A percentile compares a stretch with the other conserved stretches of the same genome.
These are phyloP conservation scores for Echinometra lucunter DNA, from an alignment of 53 echinoderm and acorn worm genomes.

Conservation along the genomic window DNA sequence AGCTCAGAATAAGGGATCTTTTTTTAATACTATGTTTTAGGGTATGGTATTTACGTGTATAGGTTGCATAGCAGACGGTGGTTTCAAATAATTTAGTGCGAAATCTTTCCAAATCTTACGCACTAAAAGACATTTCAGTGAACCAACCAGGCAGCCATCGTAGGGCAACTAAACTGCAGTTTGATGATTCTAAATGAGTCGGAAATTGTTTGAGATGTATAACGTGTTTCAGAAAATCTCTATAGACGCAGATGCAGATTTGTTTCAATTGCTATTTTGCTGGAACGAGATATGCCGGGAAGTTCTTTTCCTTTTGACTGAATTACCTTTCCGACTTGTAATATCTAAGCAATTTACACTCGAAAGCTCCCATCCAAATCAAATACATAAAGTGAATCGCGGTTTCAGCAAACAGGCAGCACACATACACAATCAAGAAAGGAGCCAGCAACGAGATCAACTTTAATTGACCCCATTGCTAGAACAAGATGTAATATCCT, in stretches of 20 bases:
- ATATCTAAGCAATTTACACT: conserved; percentile 26
- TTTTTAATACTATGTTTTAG: no score
- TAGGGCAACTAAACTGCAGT: neutral
- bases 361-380: neutral
- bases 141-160: no score
- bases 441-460: neutral
- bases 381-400: neutral
- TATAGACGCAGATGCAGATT: neutral
- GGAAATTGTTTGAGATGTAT: conserved; percentile 1
- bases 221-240: neutral
- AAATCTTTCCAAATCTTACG: no score
- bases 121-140: no score
- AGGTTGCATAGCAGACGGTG: no score
- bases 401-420: neutral
- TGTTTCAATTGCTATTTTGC: neutral
- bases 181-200: neutral
- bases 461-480: neutral
- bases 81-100: no score
- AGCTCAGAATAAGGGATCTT: no score
- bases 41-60: no score
- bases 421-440: neutral
- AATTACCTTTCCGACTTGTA: neutral
- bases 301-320: neutral
- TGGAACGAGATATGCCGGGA: neutral
- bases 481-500: neutral